These are phyloP conservation scores for Episyrphus balteatus DNA, from an alignment of 1,140 invertebrate genomes.

Conservation along the genomic window DNA sequence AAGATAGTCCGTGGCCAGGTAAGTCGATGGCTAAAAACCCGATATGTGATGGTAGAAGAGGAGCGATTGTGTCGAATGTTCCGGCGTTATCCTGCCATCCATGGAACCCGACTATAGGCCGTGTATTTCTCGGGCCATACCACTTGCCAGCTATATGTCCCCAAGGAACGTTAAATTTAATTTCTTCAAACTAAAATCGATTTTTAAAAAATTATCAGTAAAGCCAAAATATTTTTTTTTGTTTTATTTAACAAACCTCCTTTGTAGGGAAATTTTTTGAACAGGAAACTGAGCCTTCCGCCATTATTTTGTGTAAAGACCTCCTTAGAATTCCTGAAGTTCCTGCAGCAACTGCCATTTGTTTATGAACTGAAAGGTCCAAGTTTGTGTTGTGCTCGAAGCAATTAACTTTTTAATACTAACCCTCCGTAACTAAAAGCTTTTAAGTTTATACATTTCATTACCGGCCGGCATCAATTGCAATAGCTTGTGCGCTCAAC, in stretches of 20 bases:
- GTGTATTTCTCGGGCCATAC: conserved; percentile 50
- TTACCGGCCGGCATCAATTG: too few relatives aligned
- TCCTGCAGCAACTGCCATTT: too few relatives aligned
- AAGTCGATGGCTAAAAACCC: conserved; percentile 58
- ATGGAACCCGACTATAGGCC: conserved; percentile 58
- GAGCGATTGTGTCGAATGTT: conserved; percentile 56
- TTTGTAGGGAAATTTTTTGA: not conserved
- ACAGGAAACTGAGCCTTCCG: not conserved
- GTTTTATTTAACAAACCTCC: not conserved
- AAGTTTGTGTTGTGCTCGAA: too few relatives aligned
- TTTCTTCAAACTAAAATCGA: conserved; percentile 42
- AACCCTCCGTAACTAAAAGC: too few relatives aligned
- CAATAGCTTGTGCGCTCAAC: too few relatives aligned
- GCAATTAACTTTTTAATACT: too few relatives aligned
- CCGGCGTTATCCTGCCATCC: conserved; percentile 69
- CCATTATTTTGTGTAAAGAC: not conserved
- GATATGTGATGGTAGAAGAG: conserved; percentile 45
- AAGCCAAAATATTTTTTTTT: not conserved
- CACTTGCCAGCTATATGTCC: conserved; percentile 57
- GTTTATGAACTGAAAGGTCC: too few relatives aligned
- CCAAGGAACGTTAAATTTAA: conserved; percentile 51
- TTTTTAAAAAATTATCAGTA: not conserved
- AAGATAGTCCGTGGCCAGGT: conserved; percentile 59
- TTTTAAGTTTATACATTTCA: too few relatives aligned
- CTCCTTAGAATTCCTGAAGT: too few relatives aligned